Evolutionary conservation across 2,888 invertebrate species (phyloP).

Genomic region (Mayetiola destructor): DNA sequence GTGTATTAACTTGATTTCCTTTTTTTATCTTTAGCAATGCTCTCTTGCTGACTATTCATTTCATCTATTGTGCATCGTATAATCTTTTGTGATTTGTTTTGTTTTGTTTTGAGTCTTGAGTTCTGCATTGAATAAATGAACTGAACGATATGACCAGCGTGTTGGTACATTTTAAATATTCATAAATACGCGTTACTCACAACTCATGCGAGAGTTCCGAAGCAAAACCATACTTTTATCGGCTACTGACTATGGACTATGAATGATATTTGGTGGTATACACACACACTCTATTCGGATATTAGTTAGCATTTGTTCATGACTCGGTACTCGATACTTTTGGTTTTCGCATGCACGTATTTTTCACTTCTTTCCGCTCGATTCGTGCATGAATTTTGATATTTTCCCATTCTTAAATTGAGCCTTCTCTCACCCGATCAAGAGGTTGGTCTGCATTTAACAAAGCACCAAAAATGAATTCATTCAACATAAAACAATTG

Average conservation of each 20-base stretch:
- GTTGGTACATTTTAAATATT: slow-evolving; percentile 10
- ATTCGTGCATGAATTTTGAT: background rate
- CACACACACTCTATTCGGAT: no score
- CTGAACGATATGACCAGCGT: slow-evolving; percentile 5
- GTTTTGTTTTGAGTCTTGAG: background rate
- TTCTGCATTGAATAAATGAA: no score
- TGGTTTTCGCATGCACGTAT: background rate
- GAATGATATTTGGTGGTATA: no score
- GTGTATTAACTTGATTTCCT: background rate
- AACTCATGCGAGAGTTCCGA: background rate
- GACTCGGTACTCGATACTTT: background rate
- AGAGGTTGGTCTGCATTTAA: background rate
- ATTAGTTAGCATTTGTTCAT: background rate
- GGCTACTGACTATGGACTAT: no score
- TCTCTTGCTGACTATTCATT: background rate
- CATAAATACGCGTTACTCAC: slow-evolving; percentile 7
- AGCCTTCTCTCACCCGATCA: background rate
- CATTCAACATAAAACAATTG: background rate
- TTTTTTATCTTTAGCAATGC: background rate
- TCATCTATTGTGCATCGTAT: background rate
- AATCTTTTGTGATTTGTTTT: background rate
- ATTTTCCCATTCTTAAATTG: slow-evolving; percentile 10
- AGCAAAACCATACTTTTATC: background rate
- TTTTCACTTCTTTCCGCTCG: background rate
- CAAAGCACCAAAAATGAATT: background rate